Conservation (phyloP, 92 coral and sea anemone species). For the Epizoanthus illoricatus region DNA sequence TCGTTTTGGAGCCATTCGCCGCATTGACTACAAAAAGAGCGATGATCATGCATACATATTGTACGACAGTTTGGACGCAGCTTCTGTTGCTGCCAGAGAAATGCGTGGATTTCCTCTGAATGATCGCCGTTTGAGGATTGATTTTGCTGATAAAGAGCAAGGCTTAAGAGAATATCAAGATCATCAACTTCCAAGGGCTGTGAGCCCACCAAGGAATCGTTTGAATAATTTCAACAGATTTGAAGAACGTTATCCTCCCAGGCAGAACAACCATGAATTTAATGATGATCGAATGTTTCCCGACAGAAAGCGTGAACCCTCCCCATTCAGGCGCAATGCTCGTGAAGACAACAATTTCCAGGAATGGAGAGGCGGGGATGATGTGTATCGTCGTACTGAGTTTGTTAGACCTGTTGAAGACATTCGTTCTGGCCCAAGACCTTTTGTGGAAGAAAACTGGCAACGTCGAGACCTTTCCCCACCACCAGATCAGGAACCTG, state of each 20-base stretch:
- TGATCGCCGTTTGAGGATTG: constrained; percentile 95
- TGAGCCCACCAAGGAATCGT: constrained; percentile 80
- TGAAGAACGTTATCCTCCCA: constrained; percentile 65
- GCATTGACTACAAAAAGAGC: constrained; percentile 93
- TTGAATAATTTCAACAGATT: constrained; percentile 63
- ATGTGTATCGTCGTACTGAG: constrained; percentile 55
- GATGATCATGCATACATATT: constrained; percentile 98
- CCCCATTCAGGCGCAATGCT: constrained; percentile 72
- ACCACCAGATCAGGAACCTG: constrained; percentile 60
- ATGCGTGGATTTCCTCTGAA: constrained; percentile 98
- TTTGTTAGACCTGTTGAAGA: constrained; percentile 69
- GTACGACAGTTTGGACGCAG: constrained; percentile 99
- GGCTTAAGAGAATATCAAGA: constrained; percentile 87
- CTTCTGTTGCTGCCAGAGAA: constrained; percentile 99
- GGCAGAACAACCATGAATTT: constrained; percentile 68
- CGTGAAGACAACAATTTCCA: constrained; percentile 62
- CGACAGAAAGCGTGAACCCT: constrained; percentile 77
- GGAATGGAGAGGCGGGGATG: constrained; percentile 79
- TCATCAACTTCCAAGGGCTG: constrained; percentile 60
- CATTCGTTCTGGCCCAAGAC: constrained; percentile 52
- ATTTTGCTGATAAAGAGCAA: constrained; percentile 98
- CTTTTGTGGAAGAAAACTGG: constrained; percentile 65
- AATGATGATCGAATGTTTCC: constrained; percentile 69
- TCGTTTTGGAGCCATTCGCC: constrained; percentile 98
- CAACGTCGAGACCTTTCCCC: constrained; percentile 60